Evolutionary conservation across 2,797 vertebrate genomes (phyloP).

Genomic region (Aeoliscus strigatus): DNA sequence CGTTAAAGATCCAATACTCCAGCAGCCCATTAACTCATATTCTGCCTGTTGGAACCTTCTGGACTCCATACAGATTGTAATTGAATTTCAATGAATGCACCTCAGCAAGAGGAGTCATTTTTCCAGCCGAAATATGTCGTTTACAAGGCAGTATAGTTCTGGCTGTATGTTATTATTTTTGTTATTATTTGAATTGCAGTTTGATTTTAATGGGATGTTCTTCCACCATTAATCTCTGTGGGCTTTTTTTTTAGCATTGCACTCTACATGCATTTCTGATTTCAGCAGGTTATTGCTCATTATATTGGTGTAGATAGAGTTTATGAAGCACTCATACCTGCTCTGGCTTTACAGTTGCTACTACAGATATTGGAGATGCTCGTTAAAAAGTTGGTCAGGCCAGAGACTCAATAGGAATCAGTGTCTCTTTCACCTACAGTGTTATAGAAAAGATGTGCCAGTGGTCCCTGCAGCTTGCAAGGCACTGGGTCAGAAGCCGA

Average conservation of each 20-base stretch:
- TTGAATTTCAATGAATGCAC: constrained; percentile 51
- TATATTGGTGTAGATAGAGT: constrained; percentile 9
- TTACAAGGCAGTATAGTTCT: constrained; percentile 3
- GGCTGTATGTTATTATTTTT: constrained; percentile 3
- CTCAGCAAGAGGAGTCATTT: constrained; percentile 21
- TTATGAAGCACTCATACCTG: constrained; percentile 11
- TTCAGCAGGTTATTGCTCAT: constrained; percentile 7
- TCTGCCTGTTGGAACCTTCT: constrained; percentile 41
- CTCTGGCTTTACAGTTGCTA: constrained; percentile 5
- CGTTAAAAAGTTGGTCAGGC: too few species aligned
- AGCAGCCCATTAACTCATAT: constrained; percentile 51
- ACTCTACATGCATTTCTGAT: neutral
- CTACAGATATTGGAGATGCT: constrained; percentile 22
- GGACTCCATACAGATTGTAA: constrained; percentile 44
- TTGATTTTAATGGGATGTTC: constrained; percentile 28
- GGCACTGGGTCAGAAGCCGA: constrained; percentile 51
- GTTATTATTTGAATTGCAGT: constrained; percentile 6
- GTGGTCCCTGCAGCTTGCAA: constrained; percentile 32
- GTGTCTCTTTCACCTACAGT: too few species aligned
- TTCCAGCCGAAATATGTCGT: constrained; percentile 17
- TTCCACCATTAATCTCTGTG: constrained; percentile 5
- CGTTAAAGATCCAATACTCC: constrained; percentile 46
- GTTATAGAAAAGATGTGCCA: constrained; percentile 50
- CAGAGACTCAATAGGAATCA: too few species aligned
- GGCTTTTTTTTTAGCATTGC: constrained; percentile 1